Base-by-base conservation (phyloP, 1,140 invertebrate genomes). In the Bombus affinis region DNA sequence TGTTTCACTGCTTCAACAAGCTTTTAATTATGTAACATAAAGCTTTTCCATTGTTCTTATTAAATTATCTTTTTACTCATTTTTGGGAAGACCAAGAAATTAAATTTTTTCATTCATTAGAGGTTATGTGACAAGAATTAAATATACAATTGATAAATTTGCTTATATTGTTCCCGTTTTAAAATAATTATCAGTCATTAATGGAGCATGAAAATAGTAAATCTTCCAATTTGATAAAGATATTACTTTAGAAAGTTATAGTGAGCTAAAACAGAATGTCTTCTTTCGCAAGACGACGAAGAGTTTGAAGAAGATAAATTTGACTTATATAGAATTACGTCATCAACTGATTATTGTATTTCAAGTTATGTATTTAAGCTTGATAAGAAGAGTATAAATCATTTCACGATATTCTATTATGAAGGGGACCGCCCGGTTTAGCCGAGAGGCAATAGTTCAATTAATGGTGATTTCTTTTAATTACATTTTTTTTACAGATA, bases 391-490 rank as follows among this genome's bases (percentile, higher is more conserved):
- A 28, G 12, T 39, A 65, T 65, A 62, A 65, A 65, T 77, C 65
- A 65, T 42, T 44, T 77, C 28, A 65, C 15, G 57, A 42, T 65
- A 32, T 39, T 65, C 28, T 39, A n/a, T 71, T 70, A 81, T 25
- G 35, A 25, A n/a, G 37, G 39, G 10, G 47, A 25, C 70, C 22
- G 10, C 28, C 10, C 8, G 42, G 9, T 66, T 73, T 28, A 59
- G 71, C 22, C 10, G 44, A 47, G 53, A 32, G 9, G 44, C 25
- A 47, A 72, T 68, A 28, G 76, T 71, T 80, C 71, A 71, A 62
- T 65, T 80, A 53, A 80, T 53, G 47, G 12, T 57, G 28, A 70
- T 80, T 37, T 73, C 28, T 72, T 62, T 80, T 65, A 79, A 85
- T 85, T 85, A 85, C 9, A 15, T 22, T 35, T 62, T 62, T 28